These are phyloP conservation scores for Setophaga petechia DNA, from an alignment of 2,113 vertebrate genomes.

Conservation along the genomic window DNA sequence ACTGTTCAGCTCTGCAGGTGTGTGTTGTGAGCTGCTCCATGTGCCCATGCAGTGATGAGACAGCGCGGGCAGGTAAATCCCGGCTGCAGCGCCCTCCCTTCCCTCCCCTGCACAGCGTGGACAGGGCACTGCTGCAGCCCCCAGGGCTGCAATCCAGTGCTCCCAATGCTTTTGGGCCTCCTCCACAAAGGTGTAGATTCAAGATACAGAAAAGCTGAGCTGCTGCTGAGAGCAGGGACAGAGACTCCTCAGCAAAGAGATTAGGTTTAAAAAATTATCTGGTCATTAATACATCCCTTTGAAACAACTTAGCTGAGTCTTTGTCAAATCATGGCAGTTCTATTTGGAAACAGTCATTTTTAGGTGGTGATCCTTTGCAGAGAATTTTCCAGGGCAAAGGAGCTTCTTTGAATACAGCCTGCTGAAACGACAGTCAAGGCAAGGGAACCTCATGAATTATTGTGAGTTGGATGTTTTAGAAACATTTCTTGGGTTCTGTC, in stretches of 20 bases:
- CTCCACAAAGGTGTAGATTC: neutral
- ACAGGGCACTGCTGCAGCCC: neutral
- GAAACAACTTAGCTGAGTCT: neutral
- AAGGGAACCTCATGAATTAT: neutral
- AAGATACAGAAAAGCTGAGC: neutral
- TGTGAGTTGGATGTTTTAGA: neutral
- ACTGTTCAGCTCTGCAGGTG: neutral
- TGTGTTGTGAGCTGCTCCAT: neutral
- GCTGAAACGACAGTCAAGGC: rapidly evolving
- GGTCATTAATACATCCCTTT: neutral
- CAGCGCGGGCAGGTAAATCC: rapidly evolving
- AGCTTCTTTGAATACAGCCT: neutral
- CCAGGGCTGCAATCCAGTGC: neutral
- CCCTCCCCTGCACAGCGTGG: rapidly evolving
- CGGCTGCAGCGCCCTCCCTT: neutral
- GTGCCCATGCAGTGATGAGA: rapidly evolving
- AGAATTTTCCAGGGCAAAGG: neutral
- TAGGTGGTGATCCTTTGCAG: neutral
- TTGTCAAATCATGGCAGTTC: neutral
- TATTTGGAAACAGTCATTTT: neutral
- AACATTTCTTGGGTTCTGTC: neutral
- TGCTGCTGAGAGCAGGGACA: neutral
- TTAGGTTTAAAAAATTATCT: neutral
- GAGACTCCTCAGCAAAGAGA: neutral
- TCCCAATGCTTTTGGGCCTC: neutral